phyloP scores from a whole-genome alignment of 2,888 invertebrate species.

The Drosophila helvetica region DNA sequence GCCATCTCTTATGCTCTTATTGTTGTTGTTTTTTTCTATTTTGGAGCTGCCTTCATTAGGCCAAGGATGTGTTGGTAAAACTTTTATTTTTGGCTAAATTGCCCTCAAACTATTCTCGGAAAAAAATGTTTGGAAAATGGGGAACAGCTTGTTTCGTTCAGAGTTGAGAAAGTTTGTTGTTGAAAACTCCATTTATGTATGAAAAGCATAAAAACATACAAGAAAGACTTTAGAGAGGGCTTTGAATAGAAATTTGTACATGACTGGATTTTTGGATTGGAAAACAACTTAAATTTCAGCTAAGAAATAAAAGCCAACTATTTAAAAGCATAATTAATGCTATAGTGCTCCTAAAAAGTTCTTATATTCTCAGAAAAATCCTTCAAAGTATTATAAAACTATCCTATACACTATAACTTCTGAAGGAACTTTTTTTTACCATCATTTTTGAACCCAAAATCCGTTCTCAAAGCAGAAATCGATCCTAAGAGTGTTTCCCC shows the following conservation, averaged over 20 bases:
- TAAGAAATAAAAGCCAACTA: background rate
- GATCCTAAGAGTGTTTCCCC: background rate
- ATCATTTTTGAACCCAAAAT: background rate
- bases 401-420: background rate
- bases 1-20: background rate
- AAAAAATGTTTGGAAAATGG: conserved; percentile 13
- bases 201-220: background rate
- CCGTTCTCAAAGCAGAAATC: background rate
- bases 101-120: conserved; percentile 14
- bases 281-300: background rate
- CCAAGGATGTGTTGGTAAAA: conserved; percentile 26
- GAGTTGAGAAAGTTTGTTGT: conserved; percentile 10
- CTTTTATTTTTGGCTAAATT: conserved; percentile 21
- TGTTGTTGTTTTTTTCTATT: background rate
- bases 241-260: background rate
- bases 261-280: background rate
- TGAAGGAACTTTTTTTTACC: background rate
- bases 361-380: background rate
- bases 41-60: conserved; percentile 34
- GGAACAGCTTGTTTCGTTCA: conserved; percentile 6
- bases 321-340: background rate
- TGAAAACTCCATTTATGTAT: background rate
- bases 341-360: background rate
- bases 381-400: background rate
- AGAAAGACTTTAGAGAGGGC: background rate